Evolutionary conservation across 2,888 invertebrate genomes (phyloP), one percentile per base, ranked within the genome.

Genomic region (Drosophila rellima): DNA sequence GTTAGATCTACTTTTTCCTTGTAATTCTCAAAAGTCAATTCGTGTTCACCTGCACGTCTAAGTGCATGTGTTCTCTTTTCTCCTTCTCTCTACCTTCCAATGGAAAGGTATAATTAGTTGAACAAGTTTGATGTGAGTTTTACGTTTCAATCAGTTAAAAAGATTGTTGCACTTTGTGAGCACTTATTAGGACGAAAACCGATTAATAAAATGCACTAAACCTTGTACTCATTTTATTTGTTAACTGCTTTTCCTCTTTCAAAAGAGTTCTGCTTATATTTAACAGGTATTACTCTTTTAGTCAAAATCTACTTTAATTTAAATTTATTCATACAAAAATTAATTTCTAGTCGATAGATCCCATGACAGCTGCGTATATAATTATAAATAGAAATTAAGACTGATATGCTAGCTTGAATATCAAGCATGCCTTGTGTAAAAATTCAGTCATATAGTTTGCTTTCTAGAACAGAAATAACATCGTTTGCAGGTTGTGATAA

Each of bases 401-500:
- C 26, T 26, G 26, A 26, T 7, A 26, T 26, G 7, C 20, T 15
- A 8, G n/a, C 0, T 31, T 29, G 55, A 1, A 13, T 5, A 4
- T 45, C 26, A 40, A 78, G 78, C 55, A 61, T 47, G 39, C 64
- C n/a, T 1, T 17, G 78, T 33, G 5, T 2, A 4, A 33, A 10
- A 29, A 40, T 13, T 79, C 72, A 52, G n/a, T 35, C 15, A 68
- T 5, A 44, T 17, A 37, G 61, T 66, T 59, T 31, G 26, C 37
- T 48, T 56, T 48, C 31, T 63, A 35, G 31, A 42, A 11, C 50
- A 67, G 31, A 56, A 42, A 42, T 55, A 72, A 72, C 37, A 59
- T 52, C 42, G 57, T 72, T 75, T 39, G 57, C 31, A 44, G 67
- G 29, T 67, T 60, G 68, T 73, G 37, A 56, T 72, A 52, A 48